A percentile compares a stretch with the other conserved stretches of the same genome.
phyloP scores from a whole-genome alignment of 2,888 invertebrate species.

The Mylabris sibirica region DNA sequence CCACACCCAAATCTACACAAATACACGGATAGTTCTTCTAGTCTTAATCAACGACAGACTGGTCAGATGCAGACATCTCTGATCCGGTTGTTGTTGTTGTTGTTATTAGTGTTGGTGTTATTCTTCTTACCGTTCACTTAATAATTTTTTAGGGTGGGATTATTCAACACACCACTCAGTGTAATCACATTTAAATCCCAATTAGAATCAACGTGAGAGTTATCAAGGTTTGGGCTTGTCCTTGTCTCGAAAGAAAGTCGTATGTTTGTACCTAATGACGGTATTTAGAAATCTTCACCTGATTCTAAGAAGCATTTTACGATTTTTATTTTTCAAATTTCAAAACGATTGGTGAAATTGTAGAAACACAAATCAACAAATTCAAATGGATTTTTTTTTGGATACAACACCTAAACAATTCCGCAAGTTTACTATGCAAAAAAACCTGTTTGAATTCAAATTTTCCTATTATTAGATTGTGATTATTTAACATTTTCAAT shows the following conservation, averaged over 20 bases:
- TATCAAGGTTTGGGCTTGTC: constrained; percentile 34
- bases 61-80: constrained; percentile 47
- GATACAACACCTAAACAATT: no score
- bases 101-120: constrained; percentile 10
- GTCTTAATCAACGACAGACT: constrained; percentile 52
- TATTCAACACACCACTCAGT: constrained; percentile 41
- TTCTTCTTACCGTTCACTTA: constrained; percentile 52
- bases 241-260: constrained; percentile 34
- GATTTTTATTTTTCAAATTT: not conserved
- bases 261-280: not conserved
- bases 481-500: no score
- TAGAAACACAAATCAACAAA: not conserved
- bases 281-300: constrained; percentile 6
- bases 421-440: no score
- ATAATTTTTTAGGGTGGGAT: constrained; percentile 50
- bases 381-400: no score
- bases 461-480: no score
- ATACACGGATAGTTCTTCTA: constrained; percentile 51
- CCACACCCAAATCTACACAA: constrained; percentile 27
- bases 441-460: no score
- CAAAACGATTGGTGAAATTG: not conserved
- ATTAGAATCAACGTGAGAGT: constrained; percentile 35
- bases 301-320: not conserved
- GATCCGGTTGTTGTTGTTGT: constrained; percentile 37
- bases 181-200: constrained; percentile 23